phyloP scores from a whole-genome alignment of 2,888 invertebrate genomes.

The Sphinx pinastri region DNA sequence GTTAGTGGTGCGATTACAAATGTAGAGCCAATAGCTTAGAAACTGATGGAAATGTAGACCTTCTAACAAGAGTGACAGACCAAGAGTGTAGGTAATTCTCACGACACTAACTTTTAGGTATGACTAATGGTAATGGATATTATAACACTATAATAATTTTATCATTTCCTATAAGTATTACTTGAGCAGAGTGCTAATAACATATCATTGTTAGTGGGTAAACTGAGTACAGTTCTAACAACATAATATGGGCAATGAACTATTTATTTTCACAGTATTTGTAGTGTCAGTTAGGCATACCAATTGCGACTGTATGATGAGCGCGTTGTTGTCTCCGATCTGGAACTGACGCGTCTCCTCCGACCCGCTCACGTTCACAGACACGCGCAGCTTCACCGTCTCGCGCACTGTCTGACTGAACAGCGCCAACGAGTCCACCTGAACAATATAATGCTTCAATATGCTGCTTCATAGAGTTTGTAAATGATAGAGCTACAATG shows the following conservation, averaged over 20 bases:
- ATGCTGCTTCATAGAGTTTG: not conserved
- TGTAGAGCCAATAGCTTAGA: not conserved
- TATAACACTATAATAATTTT: too few relatives aligned
- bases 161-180: too few relatives aligned
- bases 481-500: not conserved
- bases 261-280: not conserved
- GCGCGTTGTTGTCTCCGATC: conserved; percentile 89
- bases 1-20: not conserved
- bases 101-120: too few relatives aligned
- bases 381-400: conserved; percentile 66
- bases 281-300: conserved; percentile 68
- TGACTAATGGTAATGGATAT: too few relatives aligned
- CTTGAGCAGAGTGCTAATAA: too few relatives aligned
- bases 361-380: conserved; percentile 68
- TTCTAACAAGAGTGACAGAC: too few relatives aligned
- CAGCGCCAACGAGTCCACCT: conserved; percentile 80
- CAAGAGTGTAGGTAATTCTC: too few relatives aligned
- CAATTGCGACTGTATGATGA: conserved; percentile 92
- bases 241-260: too few relatives aligned
- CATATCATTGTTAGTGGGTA: too few relatives aligned
- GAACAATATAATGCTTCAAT: conserved; percentile 11
- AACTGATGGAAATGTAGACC: too few relatives aligned
- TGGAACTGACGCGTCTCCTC: conserved; percentile 85
- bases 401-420: conserved; percentile 65
- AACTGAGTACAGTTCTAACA: too few relatives aligned